Percentiles rank a stretch among this genome's conserved stretches.
These are phyloP conservation scores for Eleutherodactylus coqui DNA, from an alignment of 2,797 vertebrate genomes.

Conservation along the genomic window DNA sequence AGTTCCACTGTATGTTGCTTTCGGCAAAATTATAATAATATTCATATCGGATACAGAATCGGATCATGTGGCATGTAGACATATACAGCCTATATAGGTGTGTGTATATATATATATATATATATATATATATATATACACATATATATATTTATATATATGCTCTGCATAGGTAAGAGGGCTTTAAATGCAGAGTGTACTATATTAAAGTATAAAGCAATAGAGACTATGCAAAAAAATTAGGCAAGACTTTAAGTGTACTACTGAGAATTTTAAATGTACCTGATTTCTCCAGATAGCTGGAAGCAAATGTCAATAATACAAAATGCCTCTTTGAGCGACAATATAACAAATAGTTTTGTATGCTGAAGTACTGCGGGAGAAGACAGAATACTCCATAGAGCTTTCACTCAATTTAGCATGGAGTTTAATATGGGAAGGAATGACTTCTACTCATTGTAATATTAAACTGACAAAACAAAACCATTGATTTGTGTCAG, in stretches of 20 bases:
- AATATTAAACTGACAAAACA: not conserved
- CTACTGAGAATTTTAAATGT: not conserved
- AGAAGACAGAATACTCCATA: not conserved
- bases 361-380: not conserved
- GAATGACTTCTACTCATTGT: not conserved
- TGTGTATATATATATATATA: too few relatives aligned
- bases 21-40: not conserved
- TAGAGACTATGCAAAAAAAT: not conserved
- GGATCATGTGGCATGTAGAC: too few relatives aligned
- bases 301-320: not conserved
- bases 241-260: not conserved
- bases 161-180: not conserved
- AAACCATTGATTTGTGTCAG: constrained; percentile 1
- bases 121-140: too few relatives aligned
- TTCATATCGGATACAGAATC: not conserved
- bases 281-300: not conserved
- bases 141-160: too few relatives aligned
- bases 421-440: not conserved
- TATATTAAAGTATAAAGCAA: not conserved
- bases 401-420: not conserved
- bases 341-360: not conserved
- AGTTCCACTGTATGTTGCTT: not conserved
- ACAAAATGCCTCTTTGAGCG: not conserved
- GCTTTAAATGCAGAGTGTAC: too few relatives aligned
- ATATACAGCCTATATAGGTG: too few relatives aligned